A percentile compares a stretch with the other conserved stretches of the same genome.
phyloP scores from a whole-genome alignment of 2,797 vertebrate genomes.

The Garrulus glandarius region DNA sequence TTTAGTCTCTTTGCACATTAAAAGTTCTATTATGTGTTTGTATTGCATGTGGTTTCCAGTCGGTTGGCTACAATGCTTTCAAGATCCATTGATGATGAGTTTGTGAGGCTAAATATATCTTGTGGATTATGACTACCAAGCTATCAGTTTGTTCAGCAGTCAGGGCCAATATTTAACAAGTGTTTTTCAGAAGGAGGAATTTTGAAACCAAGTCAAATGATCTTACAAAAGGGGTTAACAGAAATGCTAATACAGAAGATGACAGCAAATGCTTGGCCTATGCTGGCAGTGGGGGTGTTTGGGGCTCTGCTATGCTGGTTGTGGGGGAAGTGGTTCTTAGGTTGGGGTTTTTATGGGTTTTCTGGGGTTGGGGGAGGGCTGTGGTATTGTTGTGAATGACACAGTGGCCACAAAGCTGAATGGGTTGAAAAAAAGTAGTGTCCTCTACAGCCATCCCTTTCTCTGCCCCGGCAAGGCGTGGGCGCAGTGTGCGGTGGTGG shows the following conservation, averaged over 20 bases:
- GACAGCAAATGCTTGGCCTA: not conserved
- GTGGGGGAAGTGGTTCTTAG: not conserved
- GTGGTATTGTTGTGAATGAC: not conserved
- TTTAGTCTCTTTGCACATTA: conserved; percentile 69
- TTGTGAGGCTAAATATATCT: conserved; percentile 62
- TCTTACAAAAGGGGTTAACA: conserved; percentile 6
- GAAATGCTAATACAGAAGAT: not conserved
- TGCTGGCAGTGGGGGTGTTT: not conserved
- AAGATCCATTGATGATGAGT: conserved; percentile 62
- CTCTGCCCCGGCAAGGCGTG: not conserved
- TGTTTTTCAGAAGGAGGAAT: not conserved
- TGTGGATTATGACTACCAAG: conserved; percentile 51
- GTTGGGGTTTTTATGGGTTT: not conserved
- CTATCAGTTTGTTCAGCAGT: conserved; percentile 53
- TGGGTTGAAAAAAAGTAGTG: not conserved
- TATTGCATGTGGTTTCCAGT: conserved; percentile 60
- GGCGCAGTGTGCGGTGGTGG: not conserved
- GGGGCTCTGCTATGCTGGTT: not conserved
- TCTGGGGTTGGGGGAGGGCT: not conserved
- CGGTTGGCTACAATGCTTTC: conserved; percentile 29
- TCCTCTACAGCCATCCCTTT: not conserved
- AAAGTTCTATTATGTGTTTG: conserved; percentile 68
- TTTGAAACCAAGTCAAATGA: not conserved
- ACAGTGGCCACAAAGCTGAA: not conserved
- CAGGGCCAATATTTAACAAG: conserved; percentile 25